A percentile compares a stretch with the other conserved stretches of the same genome.
phyloP scores from a whole-genome alignment of 2,888 invertebrate genomes.

The Phragmatobia fuliginosa region DNA sequence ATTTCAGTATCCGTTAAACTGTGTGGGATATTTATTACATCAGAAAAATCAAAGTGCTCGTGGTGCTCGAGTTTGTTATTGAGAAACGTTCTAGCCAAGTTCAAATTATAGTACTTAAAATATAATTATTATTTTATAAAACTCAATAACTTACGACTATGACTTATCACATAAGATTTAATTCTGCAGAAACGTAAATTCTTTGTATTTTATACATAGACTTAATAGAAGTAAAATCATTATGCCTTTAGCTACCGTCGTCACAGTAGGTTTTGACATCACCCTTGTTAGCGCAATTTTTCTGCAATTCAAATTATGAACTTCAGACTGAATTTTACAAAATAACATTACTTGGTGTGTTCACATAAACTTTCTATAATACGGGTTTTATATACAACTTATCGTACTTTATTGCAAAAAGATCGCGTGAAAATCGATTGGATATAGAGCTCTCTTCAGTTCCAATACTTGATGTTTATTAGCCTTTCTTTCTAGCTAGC shows the following conservation, averaged over 20 bases:
- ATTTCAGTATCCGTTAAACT: not conserved
- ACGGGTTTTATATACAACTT: not conserved
- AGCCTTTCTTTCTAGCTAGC: not conserved
- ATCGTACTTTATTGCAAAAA: not conserved
- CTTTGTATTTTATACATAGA: conserved; percentile 29
- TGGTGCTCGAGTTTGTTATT: not conserved
- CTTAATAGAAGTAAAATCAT: no score
- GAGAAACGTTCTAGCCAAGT: no score
- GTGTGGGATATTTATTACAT: not conserved
- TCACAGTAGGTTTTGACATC: conserved; percentile 39
- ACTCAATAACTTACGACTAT: not conserved
- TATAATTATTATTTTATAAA: not conserved
- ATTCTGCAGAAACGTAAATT: conserved; percentile 30
- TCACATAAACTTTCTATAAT: not conserved
- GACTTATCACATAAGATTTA: conserved; percentile 18
- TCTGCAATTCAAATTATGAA: not conserved
- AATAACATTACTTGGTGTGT: not conserved
- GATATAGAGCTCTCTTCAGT: not conserved
- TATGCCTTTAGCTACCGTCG: conserved; percentile 27
- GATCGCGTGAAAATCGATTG: not conserved
- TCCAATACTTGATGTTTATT: not conserved
- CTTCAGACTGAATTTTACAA: not conserved
- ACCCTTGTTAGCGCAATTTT: conserved; percentile 28
- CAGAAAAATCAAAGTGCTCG: not conserved
- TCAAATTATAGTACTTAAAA: no score